These are phyloP conservation scores for Galeopterus variegatus DNA, from an alignment of 2,113 vertebrate genomes.

Conservation along the genomic window DNA sequence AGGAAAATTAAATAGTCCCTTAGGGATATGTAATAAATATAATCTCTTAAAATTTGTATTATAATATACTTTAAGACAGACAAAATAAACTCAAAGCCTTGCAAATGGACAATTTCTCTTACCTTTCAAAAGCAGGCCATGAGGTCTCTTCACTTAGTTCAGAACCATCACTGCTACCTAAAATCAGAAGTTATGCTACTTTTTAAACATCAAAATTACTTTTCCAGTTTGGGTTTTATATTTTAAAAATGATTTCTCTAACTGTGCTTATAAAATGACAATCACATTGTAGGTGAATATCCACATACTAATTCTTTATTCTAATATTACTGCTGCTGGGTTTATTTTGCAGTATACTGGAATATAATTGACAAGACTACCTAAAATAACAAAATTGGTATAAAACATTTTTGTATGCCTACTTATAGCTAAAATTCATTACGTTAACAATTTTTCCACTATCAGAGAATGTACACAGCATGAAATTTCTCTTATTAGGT, in stretches of 20 bases:
- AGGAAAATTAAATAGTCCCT: neutral
- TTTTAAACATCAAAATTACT: conserved; percentile 42
- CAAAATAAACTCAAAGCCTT: neutral
- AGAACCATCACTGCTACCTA: conserved; percentile 99
- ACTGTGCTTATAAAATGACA: conserved; percentile 18
- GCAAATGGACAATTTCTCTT: conserved; percentile 78
- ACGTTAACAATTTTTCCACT: conserved; percentile 2
- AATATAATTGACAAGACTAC: neutral
- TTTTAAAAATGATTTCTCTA: conserved; percentile 46
- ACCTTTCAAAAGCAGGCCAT: conserved; percentile 99
- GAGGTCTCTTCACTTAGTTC: conserved; percentile 99
- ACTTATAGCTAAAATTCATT: neutral
- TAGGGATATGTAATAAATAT: neutral
- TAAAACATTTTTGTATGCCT: conserved; percentile 1
- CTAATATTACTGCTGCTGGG: neutral
- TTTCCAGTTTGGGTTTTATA: neutral
- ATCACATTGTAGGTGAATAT: neutral
- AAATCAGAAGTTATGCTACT: conserved; percentile 74
- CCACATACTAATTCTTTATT: conserved; percentile 52
- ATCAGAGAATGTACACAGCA: neutral
- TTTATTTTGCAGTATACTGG: conserved; percentile 31
- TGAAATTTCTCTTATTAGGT: conserved; percentile 5
- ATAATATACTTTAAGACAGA: neutral
- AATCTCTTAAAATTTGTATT: conserved; percentile 25
- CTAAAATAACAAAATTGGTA: neutral